A percentile compares a stretch with the other conserved stretches of the same genome.
Evolutionary conservation across 2,113 vertebrate genomes (phyloP).

Genomic region (Osmerus mordax): DNA sequence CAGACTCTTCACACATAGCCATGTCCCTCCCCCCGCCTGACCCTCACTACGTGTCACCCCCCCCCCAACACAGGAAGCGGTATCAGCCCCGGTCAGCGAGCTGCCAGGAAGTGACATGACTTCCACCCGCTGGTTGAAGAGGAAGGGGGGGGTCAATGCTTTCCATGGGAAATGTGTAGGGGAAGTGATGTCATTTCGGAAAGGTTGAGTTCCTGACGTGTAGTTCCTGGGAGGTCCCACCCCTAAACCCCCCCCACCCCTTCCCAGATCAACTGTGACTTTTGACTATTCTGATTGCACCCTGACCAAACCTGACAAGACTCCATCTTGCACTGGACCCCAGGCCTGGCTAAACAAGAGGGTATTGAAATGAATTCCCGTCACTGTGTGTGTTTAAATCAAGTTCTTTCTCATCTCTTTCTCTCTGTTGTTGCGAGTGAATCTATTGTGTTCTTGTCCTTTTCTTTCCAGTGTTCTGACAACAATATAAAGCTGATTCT

Average conservation of each 20-base stretch:
- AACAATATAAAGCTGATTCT: background rate
- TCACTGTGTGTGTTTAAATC: slow-evolving; percentile 33
- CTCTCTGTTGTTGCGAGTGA: slow-evolving; percentile 6
- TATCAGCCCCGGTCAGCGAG: slow-evolving; percentile 37
- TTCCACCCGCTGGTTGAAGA: slow-evolving; percentile 52
- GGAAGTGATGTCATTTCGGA: slow-evolving; percentile 49
- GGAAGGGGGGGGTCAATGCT: slow-evolving; percentile 48
- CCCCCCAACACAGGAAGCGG: slow-evolving; percentile 53
- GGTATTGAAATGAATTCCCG: slow-evolving; percentile 6
- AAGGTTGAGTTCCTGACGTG: slow-evolving; percentile 12
- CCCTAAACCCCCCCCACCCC: background rate
- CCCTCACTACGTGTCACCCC: slow-evolving; percentile 9
- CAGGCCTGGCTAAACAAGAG: slow-evolving; percentile 14
- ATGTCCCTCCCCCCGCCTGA: slow-evolving; percentile 25
- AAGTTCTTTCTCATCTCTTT: slow-evolving; percentile 12
- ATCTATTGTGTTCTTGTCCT: slow-evolving; percentile 5
- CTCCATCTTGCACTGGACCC: background rate
- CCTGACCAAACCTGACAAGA: background rate
- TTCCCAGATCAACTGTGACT: no score
- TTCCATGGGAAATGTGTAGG: slow-evolving; percentile 51
- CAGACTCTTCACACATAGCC: slow-evolving; percentile 26
- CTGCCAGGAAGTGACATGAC: slow-evolving; percentile 48
- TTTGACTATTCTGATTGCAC: no score
- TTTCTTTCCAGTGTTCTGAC: slow-evolving; percentile 10
- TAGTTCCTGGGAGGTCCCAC: no score